A percentile compares a stretch with the other conserved stretches of the same genome.
Evolutionary conservation across 2,888 invertebrate species (phyloP).

Genomic region (Eutolmus rufibarbis): DNA sequence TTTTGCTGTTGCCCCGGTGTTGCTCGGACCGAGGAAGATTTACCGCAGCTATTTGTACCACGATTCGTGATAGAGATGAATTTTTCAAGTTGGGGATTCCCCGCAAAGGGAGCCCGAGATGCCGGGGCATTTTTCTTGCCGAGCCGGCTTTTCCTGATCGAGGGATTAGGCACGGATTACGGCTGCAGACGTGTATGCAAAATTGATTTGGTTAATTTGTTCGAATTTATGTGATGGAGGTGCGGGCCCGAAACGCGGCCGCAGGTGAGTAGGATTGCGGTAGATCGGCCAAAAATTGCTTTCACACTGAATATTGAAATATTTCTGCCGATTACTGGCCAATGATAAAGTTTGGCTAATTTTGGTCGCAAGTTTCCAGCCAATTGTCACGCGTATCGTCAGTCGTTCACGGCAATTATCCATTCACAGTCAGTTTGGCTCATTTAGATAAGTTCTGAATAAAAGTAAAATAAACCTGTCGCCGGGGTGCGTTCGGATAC

Average conservation of each 20-base stretch:
- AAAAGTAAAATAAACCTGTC: slow-evolving; percentile 1
- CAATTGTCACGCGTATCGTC: not conserved
- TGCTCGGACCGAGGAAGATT: not conserved
- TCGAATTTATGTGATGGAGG: slow-evolving; percentile 20
- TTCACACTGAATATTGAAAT: not conserved
- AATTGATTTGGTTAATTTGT: slow-evolving; percentile 33
- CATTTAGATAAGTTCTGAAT: slow-evolving; percentile 6
- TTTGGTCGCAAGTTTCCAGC: not conserved
- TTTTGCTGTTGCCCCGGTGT: not conserved
- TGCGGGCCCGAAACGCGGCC: not conserved
- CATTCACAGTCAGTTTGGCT: not conserved
- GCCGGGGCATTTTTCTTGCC: slow-evolving; percentile 4
- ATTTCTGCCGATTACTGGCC: not conserved
- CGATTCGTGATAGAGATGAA: slow-evolving; percentile 36
- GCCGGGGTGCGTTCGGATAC: not conserved
- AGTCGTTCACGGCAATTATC: not conserved
- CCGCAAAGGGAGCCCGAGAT: not conserved
- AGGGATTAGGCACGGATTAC: slow-evolving; percentile 26
- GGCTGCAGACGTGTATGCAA: slow-evolving; percentile 32
- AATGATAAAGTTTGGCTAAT: not conserved
- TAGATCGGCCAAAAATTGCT: not conserved
- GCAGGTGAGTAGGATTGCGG: not conserved
- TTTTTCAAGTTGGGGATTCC: slow-evolving; percentile 17
- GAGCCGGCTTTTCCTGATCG: slow-evolving; percentile 17
- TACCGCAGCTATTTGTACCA: slow-evolving; percentile 38